Percentiles rank a stretch among this genome's conserved stretches.
Conservation (phyloP, 2,113 vertebrate species). For the Corythornis vintsioides region DNA sequence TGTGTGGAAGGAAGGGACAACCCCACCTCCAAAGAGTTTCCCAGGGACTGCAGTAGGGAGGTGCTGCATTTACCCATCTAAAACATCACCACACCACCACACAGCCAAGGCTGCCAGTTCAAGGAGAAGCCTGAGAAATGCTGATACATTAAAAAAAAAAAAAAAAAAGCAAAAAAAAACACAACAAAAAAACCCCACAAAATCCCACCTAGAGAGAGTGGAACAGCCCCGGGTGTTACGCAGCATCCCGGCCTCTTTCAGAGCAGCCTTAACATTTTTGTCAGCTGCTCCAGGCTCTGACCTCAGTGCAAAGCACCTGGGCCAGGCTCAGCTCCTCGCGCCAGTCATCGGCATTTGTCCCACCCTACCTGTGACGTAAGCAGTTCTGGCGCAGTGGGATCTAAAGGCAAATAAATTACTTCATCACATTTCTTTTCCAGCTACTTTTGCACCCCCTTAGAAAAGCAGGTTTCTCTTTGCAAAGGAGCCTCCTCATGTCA, state of each 20-base stretch:
- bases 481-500: not conserved
- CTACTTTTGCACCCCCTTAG: not conserved
- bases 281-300: not conserved
- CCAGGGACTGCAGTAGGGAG: not conserved
- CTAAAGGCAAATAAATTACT: not conserved
- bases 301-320: accelerated
- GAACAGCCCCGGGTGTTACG: not conserved
- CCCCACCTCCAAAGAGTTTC: not conserved
- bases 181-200: not conserved
- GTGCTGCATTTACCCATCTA: accelerated
- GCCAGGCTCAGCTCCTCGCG: not conserved
- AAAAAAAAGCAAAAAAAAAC: not conserved
- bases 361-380: accelerated
- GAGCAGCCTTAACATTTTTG: not conserved
- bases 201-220: not conserved
- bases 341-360: accelerated
- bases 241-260: not conserved
- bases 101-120: not conserved
- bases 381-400: not conserved
- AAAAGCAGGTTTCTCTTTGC: not conserved
- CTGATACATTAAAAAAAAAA: not conserved
- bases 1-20: not conserved
- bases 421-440: not conserved
- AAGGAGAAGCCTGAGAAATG: not conserved
- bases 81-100: not conserved